Percentiles rank a stretch among this genome's conserved stretches.
phyloP scores from a whole-genome alignment of 2,888 invertebrate genomes.

The Pelosia muscerda region DNA sequence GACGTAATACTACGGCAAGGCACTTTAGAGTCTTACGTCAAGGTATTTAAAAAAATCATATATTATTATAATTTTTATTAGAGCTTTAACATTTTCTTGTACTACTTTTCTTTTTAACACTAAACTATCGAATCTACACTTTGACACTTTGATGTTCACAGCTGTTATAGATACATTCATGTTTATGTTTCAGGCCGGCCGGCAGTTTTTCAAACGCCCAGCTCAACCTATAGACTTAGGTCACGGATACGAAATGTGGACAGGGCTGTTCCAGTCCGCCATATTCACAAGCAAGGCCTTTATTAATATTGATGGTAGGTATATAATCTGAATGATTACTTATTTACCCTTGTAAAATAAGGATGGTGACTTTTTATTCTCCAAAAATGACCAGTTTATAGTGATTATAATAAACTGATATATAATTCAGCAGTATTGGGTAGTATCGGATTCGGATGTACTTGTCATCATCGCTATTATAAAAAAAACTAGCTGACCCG shows the following conservation, averaged over 20 bases:
- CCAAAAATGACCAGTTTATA: too few relatives aligned
- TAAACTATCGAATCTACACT: not conserved
- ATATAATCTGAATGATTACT: not conserved
- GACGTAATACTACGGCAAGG: constrained; percentile 94
- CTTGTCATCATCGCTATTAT: too few relatives aligned
- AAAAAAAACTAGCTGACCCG: too few relatives aligned
- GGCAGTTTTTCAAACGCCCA: constrained; percentile 92
- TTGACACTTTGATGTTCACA: too few relatives aligned
- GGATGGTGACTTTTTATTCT: too few relatives aligned
- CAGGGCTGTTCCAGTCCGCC: constrained; percentile 97
- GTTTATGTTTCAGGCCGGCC: constrained; percentile 87
- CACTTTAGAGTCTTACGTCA: constrained; percentile 89
- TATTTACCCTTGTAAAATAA: too few relatives aligned
- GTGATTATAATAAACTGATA: too few relatives aligned
- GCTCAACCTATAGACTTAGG: constrained; percentile 87
- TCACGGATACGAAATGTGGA: constrained; percentile 96
- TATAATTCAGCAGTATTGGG: too few relatives aligned
- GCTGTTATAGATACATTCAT: not conserved
- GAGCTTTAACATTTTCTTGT: too few relatives aligned
- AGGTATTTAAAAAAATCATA: constrained; percentile 47
- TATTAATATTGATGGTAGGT: constrained; percentile 95
- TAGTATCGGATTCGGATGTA: too few relatives aligned
- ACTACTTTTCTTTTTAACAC: too few relatives aligned
- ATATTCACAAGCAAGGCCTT: constrained; percentile 95
- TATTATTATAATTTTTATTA: not conserved